phyloP scores from a whole-genome alignment of 2,113 vertebrate genomes.

The Rhabdomys dilectus region DNA sequence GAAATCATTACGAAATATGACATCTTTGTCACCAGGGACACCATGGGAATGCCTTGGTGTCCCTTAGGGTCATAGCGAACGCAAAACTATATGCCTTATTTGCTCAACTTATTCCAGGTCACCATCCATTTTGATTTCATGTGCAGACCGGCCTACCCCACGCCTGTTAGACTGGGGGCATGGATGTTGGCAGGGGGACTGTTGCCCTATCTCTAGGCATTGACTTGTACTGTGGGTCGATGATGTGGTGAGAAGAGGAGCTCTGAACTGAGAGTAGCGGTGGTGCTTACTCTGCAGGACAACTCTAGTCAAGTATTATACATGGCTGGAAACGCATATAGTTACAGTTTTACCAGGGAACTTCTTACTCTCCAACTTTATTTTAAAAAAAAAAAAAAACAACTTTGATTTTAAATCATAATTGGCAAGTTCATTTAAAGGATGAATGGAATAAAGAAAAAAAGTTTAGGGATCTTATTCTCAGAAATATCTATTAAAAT shows the following conservation, averaged over 20 bases:
- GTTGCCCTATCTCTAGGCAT: background rate
- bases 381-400: background rate
- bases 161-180: background rate
- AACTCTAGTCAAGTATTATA: background rate
- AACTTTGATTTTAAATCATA: conserved; percentile 35
- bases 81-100: background rate
- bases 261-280: background rate
- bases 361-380: background rate
- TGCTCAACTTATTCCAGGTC: background rate
- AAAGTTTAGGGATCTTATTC: background rate
- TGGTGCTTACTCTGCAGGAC: background rate
- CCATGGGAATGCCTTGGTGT: background rate
- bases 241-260: background rate
- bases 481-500: background rate
- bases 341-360: conserved; percentile 26
- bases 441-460: background rate
- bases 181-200: background rate
- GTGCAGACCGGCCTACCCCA: background rate
- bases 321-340: background rate
- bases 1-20: background rate
- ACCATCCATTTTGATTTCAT: background rate
- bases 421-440: conserved; percentile 11
- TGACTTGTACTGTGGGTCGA: background rate
- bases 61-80: background rate
- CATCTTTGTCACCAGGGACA: background rate